Base-by-base conservation (phyloP, 2,888 invertebrate species). In the Lampropteryx suffumata region DNA sequence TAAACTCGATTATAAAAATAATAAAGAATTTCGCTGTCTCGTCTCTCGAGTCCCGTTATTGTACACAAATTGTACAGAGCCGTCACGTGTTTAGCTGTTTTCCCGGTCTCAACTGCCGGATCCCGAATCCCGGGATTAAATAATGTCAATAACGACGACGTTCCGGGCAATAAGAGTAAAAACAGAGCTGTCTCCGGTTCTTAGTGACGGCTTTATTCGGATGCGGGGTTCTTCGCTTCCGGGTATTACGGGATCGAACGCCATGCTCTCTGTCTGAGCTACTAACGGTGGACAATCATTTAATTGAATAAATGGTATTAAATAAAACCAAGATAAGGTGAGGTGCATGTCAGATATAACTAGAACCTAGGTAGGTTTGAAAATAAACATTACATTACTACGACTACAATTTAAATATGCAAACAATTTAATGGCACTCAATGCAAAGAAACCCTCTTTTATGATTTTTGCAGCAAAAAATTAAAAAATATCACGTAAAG, bases 111-210 rank as follows among this genome's bases (percentile, higher is more conserved):
- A 7, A 24, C 24, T 24, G 5, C 24, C 33, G 59, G 61, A 61
- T 60, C 57, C 29, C 32, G 12, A 45, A 32, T 58, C 50, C 48
- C 53, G 37, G 59, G 61, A 61, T 62, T 59, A 62, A 65, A 65
- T 65, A 61, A 62, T 62, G 63, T 62, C 64, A 61, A 65, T 65
- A 64, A 56, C 52, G 49, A 27, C 51, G 55, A 42, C 42, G 47
- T 55, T 53, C 50, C 39, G 13, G 12, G 37, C 39, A 42, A 50
- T 32, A 24, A 36, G 24, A 55, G 48, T 55, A 49, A 59, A 51
- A 54, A 56, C 53, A 36, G 34, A 14, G 24, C 33, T 52, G 51
- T 55, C 52, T 48, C 46, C 57, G 44, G 49, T 30, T 49, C 51
- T 40, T 44, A 44, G 32, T 21, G 46, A 41, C 39, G 45, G 52